Base-by-base conservation (phyloP, 2,797 vertebrate genomes). In the Molossus alvarezi region DNA sequence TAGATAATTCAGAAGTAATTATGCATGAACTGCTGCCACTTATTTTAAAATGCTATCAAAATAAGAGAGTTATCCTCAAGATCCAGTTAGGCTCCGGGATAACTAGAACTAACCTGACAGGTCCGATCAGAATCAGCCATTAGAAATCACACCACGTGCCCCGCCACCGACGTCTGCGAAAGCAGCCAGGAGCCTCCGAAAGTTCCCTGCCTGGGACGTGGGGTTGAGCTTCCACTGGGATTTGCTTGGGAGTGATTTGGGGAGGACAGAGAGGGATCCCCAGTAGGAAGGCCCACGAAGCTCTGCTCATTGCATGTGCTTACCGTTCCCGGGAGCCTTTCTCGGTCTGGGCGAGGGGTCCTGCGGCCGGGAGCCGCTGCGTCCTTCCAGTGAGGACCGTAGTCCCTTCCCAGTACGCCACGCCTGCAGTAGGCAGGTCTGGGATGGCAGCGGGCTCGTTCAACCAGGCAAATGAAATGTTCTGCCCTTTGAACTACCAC, bases 1-100 rank as follows among this genome's bases (percentile, higher is more conserved):
- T 98, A 97, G 97, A 98, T 98, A 98, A 98, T 98, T 98, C 98
- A 90, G 95, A 97, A 98, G 98, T 98, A 98, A 99, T 98, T 98
- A 98, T 98, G 96, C 98, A 96, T 97, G 98, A 98, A 98, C 98
- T 97, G 83, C 97, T 98, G 98, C 98, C 98, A 98, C 98, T 98
- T 98, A 96, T 94, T 98, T 98, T 98, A 98, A 98, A 98, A 97
- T 97, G 95, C 2, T 73, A 96, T 98, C 97, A 97, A 97, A 98
- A 94, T 72, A 94, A 96, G 95, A 97, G 98, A 97, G 98, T 97
- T 97, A 94, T 97, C 97, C 97, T 92, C 57, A 95, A 92, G 97
- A 97, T 95, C 98, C 90, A 79, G 14, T 97, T 96, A 80, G 17
- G 21, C 85, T 95, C 94, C 51, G 0, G 57, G 79, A 96, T 96